Conservation (phyloP, 2,888 invertebrate species). For the Hirtodrosophila trivittata region DNA sequence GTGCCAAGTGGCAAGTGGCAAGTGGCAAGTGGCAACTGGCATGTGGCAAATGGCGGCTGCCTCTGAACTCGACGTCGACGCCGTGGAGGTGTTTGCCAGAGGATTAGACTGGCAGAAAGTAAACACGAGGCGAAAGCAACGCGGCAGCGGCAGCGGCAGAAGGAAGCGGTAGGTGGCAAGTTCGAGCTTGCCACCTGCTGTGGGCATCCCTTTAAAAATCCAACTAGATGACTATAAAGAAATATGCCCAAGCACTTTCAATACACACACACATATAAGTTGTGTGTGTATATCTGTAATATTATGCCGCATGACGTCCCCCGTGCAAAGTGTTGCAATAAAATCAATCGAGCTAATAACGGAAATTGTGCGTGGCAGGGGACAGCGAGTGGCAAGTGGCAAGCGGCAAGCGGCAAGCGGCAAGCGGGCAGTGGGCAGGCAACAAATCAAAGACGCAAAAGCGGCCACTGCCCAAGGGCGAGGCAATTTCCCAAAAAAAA, state of each 20-base stretch:
- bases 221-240: not conserved
- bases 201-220: slow-evolving; percentile 1
- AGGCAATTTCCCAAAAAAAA: slow-evolving; percentile 44
- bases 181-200: slow-evolving; percentile 36
- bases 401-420: not conserved
- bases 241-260: slow-evolving; percentile 1
- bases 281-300: not conserved
- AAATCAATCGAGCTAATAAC: slow-evolving; percentile 78
- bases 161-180: not conserved
- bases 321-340: slow-evolving; percentile 49
- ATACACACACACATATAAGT: too few species aligned
- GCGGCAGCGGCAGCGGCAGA: not conserved
- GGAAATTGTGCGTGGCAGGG: slow-evolving; percentile 61
- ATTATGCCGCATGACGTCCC: not conserved
- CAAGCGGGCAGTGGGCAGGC: not conserved
- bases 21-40: slow-evolving; percentile 17
- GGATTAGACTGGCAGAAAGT: slow-evolving; percentile 48
- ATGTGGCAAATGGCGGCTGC: not conserved
- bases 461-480: slow-evolving; percentile 27
- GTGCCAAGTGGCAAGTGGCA: slow-evolving; percentile 37
- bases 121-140: slow-evolving; percentile 13
- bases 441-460: slow-evolving; percentile 35
- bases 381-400: not conserved
- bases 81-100: slow-evolving; percentile 59
- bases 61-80: not conserved